These are phyloP conservation scores for Microcebus ravelobensis DNA, from an alignment of 2,113 vertebrate species.

Conservation along the genomic window DNA sequence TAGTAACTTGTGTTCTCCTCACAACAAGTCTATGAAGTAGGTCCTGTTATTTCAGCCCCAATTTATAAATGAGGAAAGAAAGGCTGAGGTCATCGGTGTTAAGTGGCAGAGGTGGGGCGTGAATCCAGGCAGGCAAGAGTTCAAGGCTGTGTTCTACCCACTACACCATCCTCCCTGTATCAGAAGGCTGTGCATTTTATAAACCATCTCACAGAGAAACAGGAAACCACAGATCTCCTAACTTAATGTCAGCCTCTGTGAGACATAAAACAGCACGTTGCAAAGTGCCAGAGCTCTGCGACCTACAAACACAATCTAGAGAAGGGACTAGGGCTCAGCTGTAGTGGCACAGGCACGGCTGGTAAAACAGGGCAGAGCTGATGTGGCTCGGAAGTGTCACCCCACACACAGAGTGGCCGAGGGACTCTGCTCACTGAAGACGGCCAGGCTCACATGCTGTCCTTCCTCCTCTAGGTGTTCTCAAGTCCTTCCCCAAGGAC, in stretches of 20 bases:
- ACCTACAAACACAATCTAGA: accelerated
- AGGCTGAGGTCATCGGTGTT: background rate
- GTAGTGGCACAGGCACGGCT: background rate
- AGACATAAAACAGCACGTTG: accelerated
- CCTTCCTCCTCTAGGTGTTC: too few species aligned
- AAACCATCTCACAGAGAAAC: background rate
- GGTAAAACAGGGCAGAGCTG: background rate
- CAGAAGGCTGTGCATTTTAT: background rate
- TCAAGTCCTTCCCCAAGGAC: accelerated
- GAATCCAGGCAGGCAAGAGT: background rate
- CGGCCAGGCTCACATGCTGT: accelerated
- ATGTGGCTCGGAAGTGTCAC: accelerated
- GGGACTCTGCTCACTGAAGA: background rate
- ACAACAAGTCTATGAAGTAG: background rate
- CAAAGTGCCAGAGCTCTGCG: background rate
- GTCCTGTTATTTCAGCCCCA: background rate
- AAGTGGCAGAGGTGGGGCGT: background rate
- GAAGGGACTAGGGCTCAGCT: background rate
- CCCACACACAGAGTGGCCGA: accelerated
- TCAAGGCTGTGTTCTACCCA: background rate
- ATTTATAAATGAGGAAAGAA: background rate
- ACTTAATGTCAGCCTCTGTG: background rate
- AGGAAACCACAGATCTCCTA: background rate
- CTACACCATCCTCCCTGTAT: accelerated
- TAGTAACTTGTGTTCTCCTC: background rate